Conservation (phyloP, 2,888 invertebrate genomes). For the Ligdia adustata region DNA sequence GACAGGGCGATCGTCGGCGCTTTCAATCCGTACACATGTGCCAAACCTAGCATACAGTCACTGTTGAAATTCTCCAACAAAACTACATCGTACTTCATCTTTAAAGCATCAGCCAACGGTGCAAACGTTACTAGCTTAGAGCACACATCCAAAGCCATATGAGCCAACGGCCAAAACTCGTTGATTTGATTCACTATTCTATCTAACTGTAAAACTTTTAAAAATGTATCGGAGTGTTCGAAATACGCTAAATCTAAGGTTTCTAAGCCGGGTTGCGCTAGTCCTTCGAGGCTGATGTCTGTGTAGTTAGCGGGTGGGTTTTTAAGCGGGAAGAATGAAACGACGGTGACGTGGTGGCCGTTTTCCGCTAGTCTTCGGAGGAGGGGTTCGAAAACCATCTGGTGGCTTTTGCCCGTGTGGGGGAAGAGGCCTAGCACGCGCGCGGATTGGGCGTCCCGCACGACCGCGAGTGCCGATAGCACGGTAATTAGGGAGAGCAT, state of each 20-base stretch:
- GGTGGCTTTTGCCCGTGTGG: slow-evolving; percentile 85
- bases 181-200: slow-evolving; percentile 50
- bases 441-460: slow-evolving; percentile 55
- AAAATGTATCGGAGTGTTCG: slow-evolving; percentile 48
- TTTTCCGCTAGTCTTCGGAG: slow-evolving; percentile 79
- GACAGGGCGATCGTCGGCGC: slow-evolving; percentile 83
- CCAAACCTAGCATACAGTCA: slow-evolving; percentile 86
- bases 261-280: slow-evolving; percentile 62
- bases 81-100: slow-evolving; percentile 84
- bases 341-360: slow-evolving; percentile 85
- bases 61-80: slow-evolving; percentile 86
- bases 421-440: slow-evolving; percentile 85
- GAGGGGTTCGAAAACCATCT: slow-evolving; percentile 84
- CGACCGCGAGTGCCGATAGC: slow-evolving; percentile 46
- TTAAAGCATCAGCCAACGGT: slow-evolving; percentile 61
- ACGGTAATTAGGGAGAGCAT: slow-evolving; percentile 54
- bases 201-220: slow-evolving; percentile 51
- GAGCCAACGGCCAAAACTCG: slow-evolving; percentile 57
- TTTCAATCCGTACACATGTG: slow-evolving; percentile 75
- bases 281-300: slow-evolving; percentile 68
- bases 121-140: slow-evolving; percentile 63
- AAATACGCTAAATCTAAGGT: slow-evolving; percentile 55
- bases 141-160: slow-evolving; percentile 64
- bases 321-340: slow-evolving; percentile 83
- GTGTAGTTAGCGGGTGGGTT: slow-evolving; percentile 73